phyloP scores from a whole-genome alignment of 1,140 invertebrate species.

The Papilio helenus region DNA sequence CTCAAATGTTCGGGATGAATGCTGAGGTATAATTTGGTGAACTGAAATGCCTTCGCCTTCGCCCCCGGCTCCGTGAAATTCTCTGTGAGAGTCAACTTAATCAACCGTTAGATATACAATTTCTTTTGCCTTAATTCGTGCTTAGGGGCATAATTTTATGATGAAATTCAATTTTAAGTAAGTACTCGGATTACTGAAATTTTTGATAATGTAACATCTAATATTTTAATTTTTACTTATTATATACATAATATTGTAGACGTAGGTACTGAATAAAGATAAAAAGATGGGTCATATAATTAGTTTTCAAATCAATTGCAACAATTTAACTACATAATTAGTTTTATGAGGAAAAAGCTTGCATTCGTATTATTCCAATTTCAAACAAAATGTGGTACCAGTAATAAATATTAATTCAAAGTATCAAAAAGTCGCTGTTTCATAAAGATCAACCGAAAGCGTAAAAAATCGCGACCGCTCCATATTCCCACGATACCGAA shows the following conservation, averaged over 20 bases:
- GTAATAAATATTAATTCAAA: not conserved
- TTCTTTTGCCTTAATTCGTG: constrained; percentile 37
- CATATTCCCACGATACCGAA: constrained; percentile 57
- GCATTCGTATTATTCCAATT: no score
- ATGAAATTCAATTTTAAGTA: constrained; percentile 27
- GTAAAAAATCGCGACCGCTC: constrained; percentile 50
- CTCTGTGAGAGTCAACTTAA: constrained; percentile 34
- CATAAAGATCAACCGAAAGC: constrained; percentile 41
- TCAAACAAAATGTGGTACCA: no score
- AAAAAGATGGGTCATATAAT: no score
- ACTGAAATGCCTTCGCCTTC: constrained; percentile 38
- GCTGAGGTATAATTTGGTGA: constrained; percentile 39
- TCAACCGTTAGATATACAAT: constrained; percentile 37
- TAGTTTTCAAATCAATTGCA: no score
- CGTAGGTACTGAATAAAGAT: not conserved
- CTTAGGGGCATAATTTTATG: constrained; percentile 33
- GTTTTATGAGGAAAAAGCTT: not conserved
- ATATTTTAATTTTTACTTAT: not conserved
- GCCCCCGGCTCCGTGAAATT: constrained; percentile 31
- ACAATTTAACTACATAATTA: no score
- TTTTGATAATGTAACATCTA: not conserved
- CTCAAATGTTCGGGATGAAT: constrained; percentile 34
- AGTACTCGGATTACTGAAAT: constrained; percentile 32
- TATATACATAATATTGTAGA: not conserved
- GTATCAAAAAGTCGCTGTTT: not conserved